Evolutionary conservation across 2,888 invertebrate genomes (phyloP), one percentile per base, ranked within the genome.

Genomic region (Oscheius sp.): DNA sequence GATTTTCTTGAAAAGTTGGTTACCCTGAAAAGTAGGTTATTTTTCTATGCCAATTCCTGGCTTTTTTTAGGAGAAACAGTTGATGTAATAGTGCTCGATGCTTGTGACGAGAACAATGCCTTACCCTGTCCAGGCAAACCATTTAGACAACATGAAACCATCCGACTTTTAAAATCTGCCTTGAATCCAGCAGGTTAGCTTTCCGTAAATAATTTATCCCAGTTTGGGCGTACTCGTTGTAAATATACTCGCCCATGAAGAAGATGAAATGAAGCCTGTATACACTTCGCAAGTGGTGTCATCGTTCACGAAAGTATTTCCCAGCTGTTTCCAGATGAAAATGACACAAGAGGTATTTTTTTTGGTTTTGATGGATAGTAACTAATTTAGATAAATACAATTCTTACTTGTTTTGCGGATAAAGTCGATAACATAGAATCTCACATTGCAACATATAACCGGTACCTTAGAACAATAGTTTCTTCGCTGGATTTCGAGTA

Each of bases 81-180:
- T 72, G 82, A 86, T 56, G 84, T 83, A 7, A 64, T 86, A 25
- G 74, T 85, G 18, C 29, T 86, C 16, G 86, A 86, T 74, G 86
- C 86, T 13, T 86, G 86, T 69, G 82, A 85, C 52, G 69, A 69
- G 9, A 77, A 77, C 43, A 68, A 64, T 18, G 35, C 52, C n/a
- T 56, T 83, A 18, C 84, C 86, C 16, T 86, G 86, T 43, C 86
- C 86, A 9, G 76, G 78, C 1, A 59, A 73, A 46, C 35, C 64
- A 2, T 86, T 86, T 74, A 63, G 74, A 25, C 61, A 70, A 1
- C 12, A 49, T 7, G 64, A 78, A 59, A 56, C 68, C 41, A 64
- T 83, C 21, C 58, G 58, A 18, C 53, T 73, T 3, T 58, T 82
- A 13, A 76, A 75, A 12, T 61, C 74, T 6, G 69, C 73, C 45